Percentiles rank a stretch among this genome's conserved stretches.
Conservation (phyloP, 2,888 invertebrate genomes). For the Oscheius onirici region DNA sequence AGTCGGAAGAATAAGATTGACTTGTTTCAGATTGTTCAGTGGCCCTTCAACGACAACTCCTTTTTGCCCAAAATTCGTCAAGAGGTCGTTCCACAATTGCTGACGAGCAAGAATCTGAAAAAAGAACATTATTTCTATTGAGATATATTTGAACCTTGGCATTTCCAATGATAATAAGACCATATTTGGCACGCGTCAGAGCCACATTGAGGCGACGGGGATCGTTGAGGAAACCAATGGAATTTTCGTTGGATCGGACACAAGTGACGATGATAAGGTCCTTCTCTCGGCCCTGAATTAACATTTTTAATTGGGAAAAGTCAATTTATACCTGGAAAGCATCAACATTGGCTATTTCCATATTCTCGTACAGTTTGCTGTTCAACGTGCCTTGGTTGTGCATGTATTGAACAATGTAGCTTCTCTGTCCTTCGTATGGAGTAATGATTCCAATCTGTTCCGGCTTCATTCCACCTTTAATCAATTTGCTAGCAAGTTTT, state of each 20-base stretch:
- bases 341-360: conserved; percentile 98
- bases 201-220: conserved; percentile 97
- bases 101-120: conserved; percentile 86
- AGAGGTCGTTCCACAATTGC: conserved; percentile 95
- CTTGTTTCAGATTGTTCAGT: conserved; percentile 93
- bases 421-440: conserved; percentile 95
- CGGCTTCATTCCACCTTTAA: conserved; percentile 86
- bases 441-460: conserved; percentile 96
- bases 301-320: background rate
- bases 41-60: conserved; percentile 88
- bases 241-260: conserved; percentile 96
- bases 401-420: conserved; percentile 96
- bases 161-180: conserved; percentile 91
- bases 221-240: conserved; percentile 98
- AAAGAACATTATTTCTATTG: background rate
- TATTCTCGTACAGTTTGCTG: conserved; percentile 91
- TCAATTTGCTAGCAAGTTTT: conserved; percentile 86
- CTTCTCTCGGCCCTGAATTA: conserved; percentile 87
- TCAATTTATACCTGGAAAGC: conserved; percentile 79
- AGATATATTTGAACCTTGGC: conserved; percentile 78
- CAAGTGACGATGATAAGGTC: conserved; percentile 99
- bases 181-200: conserved; percentile 87
- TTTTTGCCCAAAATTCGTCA: conserved; percentile 73
- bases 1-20: conserved; percentile 94
- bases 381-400: conserved; percentile 97